Conservation (phyloP, 2,888 invertebrate species). For the Drepanosiphum platanoidis region DNA sequence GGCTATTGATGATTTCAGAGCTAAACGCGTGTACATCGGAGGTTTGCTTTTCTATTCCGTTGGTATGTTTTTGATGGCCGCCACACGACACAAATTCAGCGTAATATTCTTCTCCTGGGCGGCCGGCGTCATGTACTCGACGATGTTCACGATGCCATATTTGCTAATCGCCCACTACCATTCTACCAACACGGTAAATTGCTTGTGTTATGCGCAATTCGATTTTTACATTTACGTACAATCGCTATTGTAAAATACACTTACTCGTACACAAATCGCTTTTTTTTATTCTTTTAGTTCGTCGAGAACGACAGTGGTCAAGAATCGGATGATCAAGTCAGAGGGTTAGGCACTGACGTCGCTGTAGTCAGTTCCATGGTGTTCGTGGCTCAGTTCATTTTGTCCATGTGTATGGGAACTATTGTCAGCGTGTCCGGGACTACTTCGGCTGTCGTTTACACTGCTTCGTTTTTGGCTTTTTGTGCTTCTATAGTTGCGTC, state of each 20-base stretch:
- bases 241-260: background rate
- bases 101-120: slow-evolving; percentile 91
- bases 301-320: slow-evolving; percentile 72
- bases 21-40: slow-evolving; percentile 86
- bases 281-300: slow-evolving; percentile 70
- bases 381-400: slow-evolving; percentile 91
- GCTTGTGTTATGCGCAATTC: background rate
- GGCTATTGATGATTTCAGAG: slow-evolving; percentile 77
- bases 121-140: slow-evolving; percentile 97
- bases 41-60: slow-evolving; percentile 87
- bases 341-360: slow-evolving; percentile 94
- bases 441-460: slow-evolving; percentile 87
- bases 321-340: slow-evolving; percentile 73
- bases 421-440: slow-evolving; percentile 83
- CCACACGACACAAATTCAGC: slow-evolving; percentile 79
- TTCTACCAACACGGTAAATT: slow-evolving; percentile 80
- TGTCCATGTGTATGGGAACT: slow-evolving; percentile 87
- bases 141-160: slow-evolving; percentile 97
- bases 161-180: slow-evolving; percentile 93
- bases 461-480: slow-evolving; percentile 84
- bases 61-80: slow-evolving; percentile 89
- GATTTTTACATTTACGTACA: no score
- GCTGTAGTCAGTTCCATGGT: slow-evolving; percentile 96
- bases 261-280: background rate
- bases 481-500: slow-evolving; percentile 87